phyloP scores from a whole-genome alignment of 2,888 invertebrate species.

The Melangyna quadrimaculata region DNA sequence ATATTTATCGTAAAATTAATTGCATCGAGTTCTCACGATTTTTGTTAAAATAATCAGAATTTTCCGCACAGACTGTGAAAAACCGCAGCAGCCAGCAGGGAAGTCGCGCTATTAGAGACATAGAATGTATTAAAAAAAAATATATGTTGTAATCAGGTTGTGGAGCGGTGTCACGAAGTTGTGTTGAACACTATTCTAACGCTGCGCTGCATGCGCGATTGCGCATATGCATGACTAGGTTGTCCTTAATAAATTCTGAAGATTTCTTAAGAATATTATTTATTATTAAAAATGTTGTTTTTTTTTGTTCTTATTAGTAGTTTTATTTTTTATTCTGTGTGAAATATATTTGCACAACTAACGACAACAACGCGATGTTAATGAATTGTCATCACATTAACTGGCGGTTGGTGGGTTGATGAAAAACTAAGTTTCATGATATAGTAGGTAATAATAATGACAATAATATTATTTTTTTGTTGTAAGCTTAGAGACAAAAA shows the following conservation, averaged over 20 bases:
- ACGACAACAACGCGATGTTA: not conserved
- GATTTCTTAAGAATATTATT: constrained; percentile 60
- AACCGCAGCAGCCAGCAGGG: constrained; percentile 21
- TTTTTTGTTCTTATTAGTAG: not conserved
- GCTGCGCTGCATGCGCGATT: constrained; percentile 46
- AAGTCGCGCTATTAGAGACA: constrained; percentile 1
- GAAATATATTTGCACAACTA: not conserved
- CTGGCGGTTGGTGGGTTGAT: constrained; percentile 8
- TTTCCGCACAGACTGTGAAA: constrained; percentile 29
- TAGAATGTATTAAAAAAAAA: constrained; percentile 17
- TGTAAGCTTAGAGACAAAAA: not conserved
- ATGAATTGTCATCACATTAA: constrained; percentile 58
- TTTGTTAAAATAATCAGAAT: constrained; percentile 35
- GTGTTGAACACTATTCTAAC: constrained; percentile 25
- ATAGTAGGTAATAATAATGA: not conserved
- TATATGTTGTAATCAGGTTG: constrained; percentile 54
- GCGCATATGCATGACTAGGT: constrained; percentile 62
- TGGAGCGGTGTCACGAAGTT: constrained; percentile 54
- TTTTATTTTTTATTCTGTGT: not conserved
- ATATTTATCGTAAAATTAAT: constrained; percentile 65
- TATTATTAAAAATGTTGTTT: constrained; percentile 16
- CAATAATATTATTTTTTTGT: not conserved
- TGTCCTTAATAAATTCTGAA: constrained; percentile 66
- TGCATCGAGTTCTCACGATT: constrained; percentile 62
- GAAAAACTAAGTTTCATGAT: constrained; percentile 4